Evolutionary conservation across 2,888 invertebrate genomes (phyloP).

Genomic region (Orthosia gothica): DNA sequence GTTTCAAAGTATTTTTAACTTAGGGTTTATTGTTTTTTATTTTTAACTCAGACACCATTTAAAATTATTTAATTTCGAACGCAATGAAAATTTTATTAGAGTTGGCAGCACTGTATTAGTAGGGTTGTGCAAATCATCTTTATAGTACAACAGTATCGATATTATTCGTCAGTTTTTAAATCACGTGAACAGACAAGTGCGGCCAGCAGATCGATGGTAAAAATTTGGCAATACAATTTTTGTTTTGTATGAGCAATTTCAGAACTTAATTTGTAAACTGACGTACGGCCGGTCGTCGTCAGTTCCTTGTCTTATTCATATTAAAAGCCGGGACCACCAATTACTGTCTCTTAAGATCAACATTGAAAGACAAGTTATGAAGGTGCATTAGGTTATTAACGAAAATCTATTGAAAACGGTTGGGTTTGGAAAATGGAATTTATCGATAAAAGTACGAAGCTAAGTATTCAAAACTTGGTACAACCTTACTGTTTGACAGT

Average conservation of each 20-base stretch:
- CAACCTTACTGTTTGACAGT: constrained; percentile 73
- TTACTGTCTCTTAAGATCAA: too few species aligned
- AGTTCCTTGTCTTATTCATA: too few species aligned
- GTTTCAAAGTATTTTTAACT: background rate
- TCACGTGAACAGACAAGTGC: background rate
- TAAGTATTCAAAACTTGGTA: background rate
- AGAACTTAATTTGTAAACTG: too few species aligned
- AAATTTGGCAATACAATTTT: too few species aligned
- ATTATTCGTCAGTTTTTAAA: background rate
- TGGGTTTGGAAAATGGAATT: background rate
- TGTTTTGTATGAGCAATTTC: too few species aligned
- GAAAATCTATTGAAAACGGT: background rate
- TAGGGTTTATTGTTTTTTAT: background rate
- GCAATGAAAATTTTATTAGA: constrained; percentile 10
- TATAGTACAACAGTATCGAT: background rate
- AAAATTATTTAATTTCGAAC: constrained; percentile 9
- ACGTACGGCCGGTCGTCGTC: too few species aligned
- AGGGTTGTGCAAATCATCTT: constrained; percentile 5
- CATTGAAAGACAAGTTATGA: too few species aligned
- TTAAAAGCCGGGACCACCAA: too few species aligned
- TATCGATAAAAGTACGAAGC: constrained; percentile 24
- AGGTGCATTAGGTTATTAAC: too few species aligned
- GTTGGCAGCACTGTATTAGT: constrained; percentile 29
- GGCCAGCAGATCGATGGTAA: too few species aligned
- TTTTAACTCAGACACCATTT: background rate